phyloP scores from a whole-genome alignment of 2,888 invertebrate species.

The Heliconius aoede region DNA sequence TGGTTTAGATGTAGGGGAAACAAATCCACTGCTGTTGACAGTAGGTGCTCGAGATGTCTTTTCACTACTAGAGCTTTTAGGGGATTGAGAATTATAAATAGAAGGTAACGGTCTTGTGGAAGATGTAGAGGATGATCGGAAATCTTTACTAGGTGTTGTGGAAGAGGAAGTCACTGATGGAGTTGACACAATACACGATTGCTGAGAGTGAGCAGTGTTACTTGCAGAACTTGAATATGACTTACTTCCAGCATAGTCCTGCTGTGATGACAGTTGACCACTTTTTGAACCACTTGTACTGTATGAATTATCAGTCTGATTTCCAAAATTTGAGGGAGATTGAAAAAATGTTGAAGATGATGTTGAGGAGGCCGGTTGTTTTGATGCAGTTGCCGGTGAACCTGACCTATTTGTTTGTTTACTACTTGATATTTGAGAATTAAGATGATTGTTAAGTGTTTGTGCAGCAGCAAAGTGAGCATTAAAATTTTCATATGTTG shows the following conservation, averaged over 20 bases:
- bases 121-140: conserved; percentile 83
- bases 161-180: conserved; percentile 81
- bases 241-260: conserved; percentile 84
- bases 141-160: conserved; percentile 85
- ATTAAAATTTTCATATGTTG: conserved; percentile 88
- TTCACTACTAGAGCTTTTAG: conserved; percentile 70
- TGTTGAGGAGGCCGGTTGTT: conserved; percentile 80
- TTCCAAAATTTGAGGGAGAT: conserved; percentile 84
- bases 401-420: conserved; percentile 84
- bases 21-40: conserved; percentile 77
- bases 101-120: conserved; percentile 76
- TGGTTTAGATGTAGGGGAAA: conserved; percentile 81
- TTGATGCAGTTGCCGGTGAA: conserved; percentile 79
- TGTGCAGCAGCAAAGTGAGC: conserved; percentile 88
- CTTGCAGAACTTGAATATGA: conserved; percentile 84
- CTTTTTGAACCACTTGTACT: conserved; percentile 82
- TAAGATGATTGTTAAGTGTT: conserved; percentile 85
- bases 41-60: conserved; percentile 66
- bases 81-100: conserved; percentile 74
- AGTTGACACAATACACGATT: conserved; percentile 89
- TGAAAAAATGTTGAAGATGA: conserved; percentile 86
- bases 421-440: conserved; percentile 84
- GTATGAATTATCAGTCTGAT: conserved; percentile 84
- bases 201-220: conserved; percentile 85
- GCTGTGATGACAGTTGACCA: conserved; percentile 81